Base-by-base conservation (phyloP, 1,140 invertebrate species). In the Hylaeus anthracinus region DNA sequence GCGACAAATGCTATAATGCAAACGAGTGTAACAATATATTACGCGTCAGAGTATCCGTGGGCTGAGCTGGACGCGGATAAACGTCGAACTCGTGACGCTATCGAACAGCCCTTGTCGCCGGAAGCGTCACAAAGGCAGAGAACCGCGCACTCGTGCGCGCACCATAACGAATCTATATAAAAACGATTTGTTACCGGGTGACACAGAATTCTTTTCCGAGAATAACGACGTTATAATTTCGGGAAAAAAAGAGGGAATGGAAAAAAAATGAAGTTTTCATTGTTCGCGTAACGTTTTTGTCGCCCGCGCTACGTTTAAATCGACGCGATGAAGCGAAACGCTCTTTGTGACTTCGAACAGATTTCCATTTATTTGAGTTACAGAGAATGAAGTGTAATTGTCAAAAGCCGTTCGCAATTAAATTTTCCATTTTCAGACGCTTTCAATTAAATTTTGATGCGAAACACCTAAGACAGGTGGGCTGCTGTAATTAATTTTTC, bases 1-100 rank as follows among this genome's bases (percentile, higher is more conserved):
- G 6, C 15, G 5, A 10, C 0, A 43, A 60, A 58, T 15, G 37
- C 12, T n/a, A 15, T 48, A 77, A 48, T n/a, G 43, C 4, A 9
- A 26, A 41, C 37, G 14, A 2, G 5, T 14, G 39, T 5, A 43
- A 65, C 6, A 55, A 55, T 55, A 15, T 12, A 26, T 1, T 5
- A 12, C 5, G 8, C 14, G 15, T 8, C 14, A 15, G 3, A 76
- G n/a, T 69, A 39, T 15, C 55, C 12, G 45, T 39, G n/a, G 26
- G 41, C 73, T 60, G 65, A 58, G 41, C 78, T 39, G 69, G 63
- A 75, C 73, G 72, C 51, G 61, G 12, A 39, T 60, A 43, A 63
- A 79, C 69, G 61, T 72, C 63, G 66, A 85, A 85, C 79, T 85
- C 73, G 70, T 82, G 74, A 85, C 60, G 53, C 60, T 77, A 86